Evolutionary conservation across 2,113 vertebrate species (phyloP).

Genomic region (Formicarius rufipectus): DNA sequence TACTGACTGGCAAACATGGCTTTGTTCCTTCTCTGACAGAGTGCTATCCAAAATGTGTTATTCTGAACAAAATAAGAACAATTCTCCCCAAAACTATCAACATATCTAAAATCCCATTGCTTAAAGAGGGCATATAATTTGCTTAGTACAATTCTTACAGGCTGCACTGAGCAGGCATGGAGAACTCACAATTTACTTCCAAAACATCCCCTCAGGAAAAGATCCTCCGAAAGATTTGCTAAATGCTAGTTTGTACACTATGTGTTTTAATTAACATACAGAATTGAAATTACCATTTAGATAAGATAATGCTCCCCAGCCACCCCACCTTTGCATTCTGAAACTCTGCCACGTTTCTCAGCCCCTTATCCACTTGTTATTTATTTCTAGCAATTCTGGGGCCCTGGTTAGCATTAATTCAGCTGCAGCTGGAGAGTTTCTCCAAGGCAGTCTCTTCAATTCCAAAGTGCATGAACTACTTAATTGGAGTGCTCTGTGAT

Average conservation of each 20-base stretch:
- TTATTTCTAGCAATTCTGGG: not conserved
- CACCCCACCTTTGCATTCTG: not conserved
- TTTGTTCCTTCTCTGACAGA: not conserved
- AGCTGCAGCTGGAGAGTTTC: conserved; percentile 49
- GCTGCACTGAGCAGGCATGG: not conserved
- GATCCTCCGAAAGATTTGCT: not conserved
- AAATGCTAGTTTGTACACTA: conserved; percentile 26
- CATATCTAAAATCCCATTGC: not conserved
- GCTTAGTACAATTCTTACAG: not conserved
- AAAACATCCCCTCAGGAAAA: conserved; percentile 22
- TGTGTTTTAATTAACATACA: conserved; percentile 26
- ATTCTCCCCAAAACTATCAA: not conserved
- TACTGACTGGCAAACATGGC: not conserved
- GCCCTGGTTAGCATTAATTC: conserved; percentile 3
- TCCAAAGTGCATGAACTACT: conserved; percentile 64
- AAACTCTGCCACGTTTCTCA: conserved; percentile 16
- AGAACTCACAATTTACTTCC: not conserved
- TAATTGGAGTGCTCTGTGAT: conserved; percentile 65
- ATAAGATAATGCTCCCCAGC: conserved; percentile 41
- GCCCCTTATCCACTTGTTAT: not conserved
- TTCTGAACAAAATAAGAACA: not conserved
- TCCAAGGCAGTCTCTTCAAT: conserved; percentile 63
- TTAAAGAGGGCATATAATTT: not conserved
- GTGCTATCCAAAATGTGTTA: not conserved
- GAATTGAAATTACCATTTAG: conserved; percentile 55